Conservation (phyloP, 2,888 invertebrate species). For the Watsonalla cultraria region DNA sequence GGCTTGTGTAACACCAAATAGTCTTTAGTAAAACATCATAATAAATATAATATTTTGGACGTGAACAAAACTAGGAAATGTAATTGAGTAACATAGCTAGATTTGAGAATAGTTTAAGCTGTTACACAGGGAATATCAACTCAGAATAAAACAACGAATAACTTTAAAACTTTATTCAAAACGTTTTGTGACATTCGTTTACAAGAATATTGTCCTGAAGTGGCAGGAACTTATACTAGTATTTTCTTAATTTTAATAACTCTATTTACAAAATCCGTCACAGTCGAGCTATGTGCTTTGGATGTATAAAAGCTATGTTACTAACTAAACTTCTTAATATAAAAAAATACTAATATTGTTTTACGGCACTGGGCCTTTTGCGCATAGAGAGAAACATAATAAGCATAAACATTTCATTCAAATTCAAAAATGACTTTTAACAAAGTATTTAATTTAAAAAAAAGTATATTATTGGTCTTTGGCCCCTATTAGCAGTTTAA, state of each 20-base stretch:
- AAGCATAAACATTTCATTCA: slow-evolving; percentile 11
- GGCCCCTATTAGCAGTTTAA: background rate
- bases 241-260: background rate
- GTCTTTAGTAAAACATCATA: no score
- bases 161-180: slow-evolving; percentile 28
- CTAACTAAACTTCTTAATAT: slow-evolving; percentile 1
- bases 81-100: no score
- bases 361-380: slow-evolving; percentile 10
- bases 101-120: no score
- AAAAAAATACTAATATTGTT: slow-evolving; percentile 9
- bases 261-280: background rate
- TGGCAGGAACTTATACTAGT: background rate
- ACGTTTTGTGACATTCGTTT: slow-evolving; percentile 44
- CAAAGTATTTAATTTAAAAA: no score
- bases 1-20: no score
- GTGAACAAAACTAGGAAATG: no score
- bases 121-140: slow-evolving; percentile 7
- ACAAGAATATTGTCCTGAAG: slow-evolving; percentile 17
- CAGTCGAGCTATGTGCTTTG: background rate
- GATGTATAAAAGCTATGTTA: background rate
- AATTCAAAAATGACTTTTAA: no score
- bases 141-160: slow-evolving; percentile 3
- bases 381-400: slow-evolving; percentile 6
- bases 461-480: slow-evolving; percentile 13
- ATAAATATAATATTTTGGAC: no score